Percentiles rank a stretch among this genome's conserved stretches.
Conservation (phyloP, 2,113 vertebrate species). For the Genyomyrus donnyi region DNA sequence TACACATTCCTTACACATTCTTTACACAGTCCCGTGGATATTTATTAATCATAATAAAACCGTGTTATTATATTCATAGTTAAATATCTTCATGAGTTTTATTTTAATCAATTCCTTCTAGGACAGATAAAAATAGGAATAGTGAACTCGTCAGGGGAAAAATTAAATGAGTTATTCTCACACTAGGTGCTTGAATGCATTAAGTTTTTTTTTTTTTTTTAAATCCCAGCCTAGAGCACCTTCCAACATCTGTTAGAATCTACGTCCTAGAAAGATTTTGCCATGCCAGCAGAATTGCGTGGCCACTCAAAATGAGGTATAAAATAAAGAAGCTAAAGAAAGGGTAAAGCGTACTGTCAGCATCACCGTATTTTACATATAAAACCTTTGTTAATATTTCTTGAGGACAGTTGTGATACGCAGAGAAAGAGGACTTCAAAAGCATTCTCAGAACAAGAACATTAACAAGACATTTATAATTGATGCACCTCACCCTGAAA, state of each 20-base stretch:
- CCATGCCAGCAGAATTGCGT: slow-evolving; percentile 41
- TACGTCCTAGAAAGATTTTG: slow-evolving; percentile 28
- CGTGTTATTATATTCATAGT: neutral
- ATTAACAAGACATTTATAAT: neutral
- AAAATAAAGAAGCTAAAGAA: slow-evolving; percentile 36
- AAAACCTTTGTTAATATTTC: slow-evolving; percentile 27
- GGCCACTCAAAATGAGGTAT: slow-evolving; percentile 41
- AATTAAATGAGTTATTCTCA: slow-evolving; percentile 25
- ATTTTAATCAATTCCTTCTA: slow-evolving; percentile 4
- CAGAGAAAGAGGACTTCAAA: neutral
- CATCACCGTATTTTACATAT: slow-evolving; percentile 27
- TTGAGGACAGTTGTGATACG: neutral
- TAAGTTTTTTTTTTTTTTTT: slow-evolving; percentile 8
- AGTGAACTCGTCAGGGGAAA: slow-evolving; percentile 1
- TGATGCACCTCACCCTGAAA: neutral
- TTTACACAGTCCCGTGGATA: neutral
- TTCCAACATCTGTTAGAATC: slow-evolving; percentile 24
- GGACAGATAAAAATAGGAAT: neutral
- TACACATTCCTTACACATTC: neutral
- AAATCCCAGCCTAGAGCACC: slow-evolving; percentile 22
- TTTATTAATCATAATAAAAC: neutral
- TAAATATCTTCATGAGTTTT: slow-evolving; percentile 4
- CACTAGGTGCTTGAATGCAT: slow-evolving; percentile 29
- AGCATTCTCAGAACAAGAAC: neutral
- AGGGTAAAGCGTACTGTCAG: slow-evolving; percentile 26